A percentile compares a stretch with the other conserved stretches of the same genome.
phyloP scores from a whole-genome alignment of 2,888 invertebrate species.

The Cheilosia vulpina region DNA sequence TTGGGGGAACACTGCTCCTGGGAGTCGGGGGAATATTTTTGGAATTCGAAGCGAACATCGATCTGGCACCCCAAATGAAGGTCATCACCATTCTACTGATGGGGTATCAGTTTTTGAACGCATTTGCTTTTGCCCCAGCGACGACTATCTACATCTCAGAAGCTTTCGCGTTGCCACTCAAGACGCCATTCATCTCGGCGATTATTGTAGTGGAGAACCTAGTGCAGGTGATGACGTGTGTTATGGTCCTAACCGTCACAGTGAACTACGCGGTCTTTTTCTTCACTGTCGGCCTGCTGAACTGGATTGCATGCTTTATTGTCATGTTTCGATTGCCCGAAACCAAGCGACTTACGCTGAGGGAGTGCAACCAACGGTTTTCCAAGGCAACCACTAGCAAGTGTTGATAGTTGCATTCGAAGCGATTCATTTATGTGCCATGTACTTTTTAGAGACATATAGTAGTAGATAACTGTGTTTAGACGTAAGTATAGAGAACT shows the following conservation, averaged over 20 bases:
- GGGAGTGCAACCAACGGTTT: constrained; percentile 77
- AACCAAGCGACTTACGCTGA: constrained; percentile 79
- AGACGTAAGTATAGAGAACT: too few relatives aligned
- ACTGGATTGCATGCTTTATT: constrained; percentile 78
- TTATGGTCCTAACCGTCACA: constrained; percentile 76
- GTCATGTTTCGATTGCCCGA: constrained; percentile 80
- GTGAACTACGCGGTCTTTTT: constrained; percentile 78
- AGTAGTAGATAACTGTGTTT: too few relatives aligned
- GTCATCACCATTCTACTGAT: constrained; percentile 78
- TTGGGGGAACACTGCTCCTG: constrained; percentile 79
- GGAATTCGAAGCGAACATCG: constrained; percentile 71
- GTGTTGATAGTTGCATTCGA: constrained; percentile 15
- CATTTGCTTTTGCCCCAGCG: constrained; percentile 79
- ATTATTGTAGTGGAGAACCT: constrained; percentile 79
- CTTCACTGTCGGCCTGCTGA: constrained; percentile 79
- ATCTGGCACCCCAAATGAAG: constrained; percentile 64
- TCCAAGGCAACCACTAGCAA: constrained; percentile 3
- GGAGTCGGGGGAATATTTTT: constrained; percentile 80
- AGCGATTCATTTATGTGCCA: constrained; percentile 52
- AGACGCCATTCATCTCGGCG: constrained; percentile 78
- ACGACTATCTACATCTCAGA: constrained; percentile 80
- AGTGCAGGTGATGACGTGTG: constrained; percentile 78
- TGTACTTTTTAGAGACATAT: neutral
- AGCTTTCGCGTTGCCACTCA: constrained; percentile 79
- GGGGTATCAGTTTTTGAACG: constrained; percentile 79